Evolutionary conservation across 53 echinoderm and acorn worm species (phyloP).

Genomic region (Patiria pectinifera): DNA sequence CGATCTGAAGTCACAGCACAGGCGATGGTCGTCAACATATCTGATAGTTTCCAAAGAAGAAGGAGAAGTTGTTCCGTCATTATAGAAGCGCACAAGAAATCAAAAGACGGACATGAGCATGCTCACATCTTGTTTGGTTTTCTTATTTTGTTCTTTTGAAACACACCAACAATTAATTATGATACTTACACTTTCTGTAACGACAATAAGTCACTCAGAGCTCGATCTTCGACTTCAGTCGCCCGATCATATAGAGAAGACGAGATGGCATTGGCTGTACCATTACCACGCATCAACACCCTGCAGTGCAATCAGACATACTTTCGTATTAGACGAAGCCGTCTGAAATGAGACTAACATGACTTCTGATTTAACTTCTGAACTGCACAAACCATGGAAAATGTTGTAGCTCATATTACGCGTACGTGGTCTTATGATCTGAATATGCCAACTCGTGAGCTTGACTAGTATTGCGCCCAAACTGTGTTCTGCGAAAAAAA

Average conservation of each 20-base stretch:
- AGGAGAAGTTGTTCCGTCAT: neutral
- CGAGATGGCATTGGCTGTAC: neutral
- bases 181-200: slow-evolving; percentile 31
- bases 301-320: neutral
- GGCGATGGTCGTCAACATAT: slow-evolving; percentile 55
- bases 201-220: slow-evolving; percentile 9
- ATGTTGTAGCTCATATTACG: too few species aligned
- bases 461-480: too few species aligned
- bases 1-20: slow-evolving; percentile 41
- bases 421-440: too few species aligned
- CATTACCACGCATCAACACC: slow-evolving; percentile 34
- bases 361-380: neutral
- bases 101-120: neutral
- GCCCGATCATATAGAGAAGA: neutral
- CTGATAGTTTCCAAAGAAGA: neutral
- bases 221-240: slow-evolving; percentile 11
- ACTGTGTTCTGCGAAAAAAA: neutral
- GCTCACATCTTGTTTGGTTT: neutral
- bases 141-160: neutral
- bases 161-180: neutral
- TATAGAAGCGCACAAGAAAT: neutral
- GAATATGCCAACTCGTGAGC: too few species aligned
- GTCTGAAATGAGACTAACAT: neutral
- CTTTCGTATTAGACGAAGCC: neutral
- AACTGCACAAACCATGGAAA: too few species aligned